phyloP scores from a whole-genome alignment of 1,140 invertebrate species.

The Euglossa dilemma region DNA sequence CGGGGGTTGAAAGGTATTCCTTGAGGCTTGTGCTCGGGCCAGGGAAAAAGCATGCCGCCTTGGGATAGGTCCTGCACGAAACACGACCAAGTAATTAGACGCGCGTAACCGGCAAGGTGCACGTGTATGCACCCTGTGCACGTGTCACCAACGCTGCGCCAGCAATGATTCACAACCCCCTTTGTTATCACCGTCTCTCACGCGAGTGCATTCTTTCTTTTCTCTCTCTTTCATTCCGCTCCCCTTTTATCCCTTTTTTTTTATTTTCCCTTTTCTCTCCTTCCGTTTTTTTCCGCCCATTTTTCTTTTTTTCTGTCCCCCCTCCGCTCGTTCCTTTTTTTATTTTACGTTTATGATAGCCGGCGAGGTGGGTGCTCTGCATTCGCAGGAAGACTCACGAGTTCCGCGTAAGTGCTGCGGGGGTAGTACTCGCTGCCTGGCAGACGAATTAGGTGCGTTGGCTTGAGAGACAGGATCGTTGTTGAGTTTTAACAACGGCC shows the following conservation, averaged over 20 bases:
- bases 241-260: neutral
- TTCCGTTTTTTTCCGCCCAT: neutral
- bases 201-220: constrained; percentile 6
- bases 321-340: neutral
- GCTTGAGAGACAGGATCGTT: neutral
- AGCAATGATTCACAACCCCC: constrained; percentile 51
- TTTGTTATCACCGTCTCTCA: constrained; percentile 35
- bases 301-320: neutral
- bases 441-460: neutral
- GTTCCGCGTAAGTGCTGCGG: too few species aligned
- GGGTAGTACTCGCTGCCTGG: neutral
- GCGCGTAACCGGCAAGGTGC: constrained; percentile 3
- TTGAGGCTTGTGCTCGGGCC: neutral
- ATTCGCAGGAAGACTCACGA: neutral
- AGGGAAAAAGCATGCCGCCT: neutral
- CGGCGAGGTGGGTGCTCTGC: neutral
- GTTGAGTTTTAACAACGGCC: neutral
- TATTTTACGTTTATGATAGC: neutral
- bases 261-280: neutral
- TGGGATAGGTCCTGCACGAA: constrained; percentile 22
- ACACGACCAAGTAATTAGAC: constrained; percentile 34
- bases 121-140: neutral
- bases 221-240: too few species aligned
- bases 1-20: neutral
- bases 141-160: constrained; percentile 29